Evolutionary conservation across 2,888 invertebrate species (phyloP).

Genomic region (Chaitophorus viminalis): DNA sequence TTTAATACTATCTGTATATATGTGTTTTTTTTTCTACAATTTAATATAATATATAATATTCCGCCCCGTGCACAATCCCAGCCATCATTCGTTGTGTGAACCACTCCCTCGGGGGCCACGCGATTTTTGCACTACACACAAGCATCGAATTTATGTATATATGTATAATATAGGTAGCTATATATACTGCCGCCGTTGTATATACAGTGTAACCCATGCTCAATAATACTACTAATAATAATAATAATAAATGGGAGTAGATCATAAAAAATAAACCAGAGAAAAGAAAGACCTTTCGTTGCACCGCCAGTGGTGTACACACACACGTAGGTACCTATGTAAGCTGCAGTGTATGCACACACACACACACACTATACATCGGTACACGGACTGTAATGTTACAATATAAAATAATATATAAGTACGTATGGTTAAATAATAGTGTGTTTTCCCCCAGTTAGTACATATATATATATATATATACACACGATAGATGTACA

Average conservation of each 20-base stretch:
- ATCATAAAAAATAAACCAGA: not conserved
- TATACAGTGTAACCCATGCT: not conserved
- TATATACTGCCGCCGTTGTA: not conserved
- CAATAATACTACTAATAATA: not conserved
- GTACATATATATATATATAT: not conserved
- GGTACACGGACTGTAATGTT: not conserved
- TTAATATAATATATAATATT: slow-evolving; percentile 36
- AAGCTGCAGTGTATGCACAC: not conserved
- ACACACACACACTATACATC: not conserved
- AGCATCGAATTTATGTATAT: not conserved
- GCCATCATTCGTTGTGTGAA: slow-evolving; percentile 59
- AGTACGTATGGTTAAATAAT: not conserved
- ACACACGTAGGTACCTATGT: not conserved
- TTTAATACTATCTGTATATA: slow-evolving; percentile 32
- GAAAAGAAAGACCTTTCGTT: not conserved
- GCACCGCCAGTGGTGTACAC: not conserved
- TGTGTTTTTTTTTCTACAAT: slow-evolving; percentile 44
- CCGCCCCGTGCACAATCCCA: slow-evolving; percentile 55
- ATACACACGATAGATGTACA: not conserved
- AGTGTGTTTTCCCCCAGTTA: not conserved
- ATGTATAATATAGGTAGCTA: not conserved
- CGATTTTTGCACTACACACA: slow-evolving; percentile 19
- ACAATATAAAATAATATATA: not conserved
- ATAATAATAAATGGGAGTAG: not conserved
- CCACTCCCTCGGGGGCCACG: slow-evolving; percentile 53